Base-by-base conservation (phyloP, 1,140 invertebrate genomes). In the Cydia pomonella region DNA sequence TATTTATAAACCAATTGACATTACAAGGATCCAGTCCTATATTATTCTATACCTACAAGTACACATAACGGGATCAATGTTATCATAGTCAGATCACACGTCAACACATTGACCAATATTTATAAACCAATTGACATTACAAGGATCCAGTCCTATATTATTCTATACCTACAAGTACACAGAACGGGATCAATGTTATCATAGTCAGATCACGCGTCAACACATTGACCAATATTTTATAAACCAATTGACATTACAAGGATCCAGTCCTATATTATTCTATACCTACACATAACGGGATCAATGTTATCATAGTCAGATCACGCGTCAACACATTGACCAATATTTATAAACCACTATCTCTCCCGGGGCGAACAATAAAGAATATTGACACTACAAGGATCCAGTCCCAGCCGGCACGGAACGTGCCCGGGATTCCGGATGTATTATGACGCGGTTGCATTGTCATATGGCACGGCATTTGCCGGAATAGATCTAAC, bases 1-100 rank as follows among this genome's bases (percentile, higher is more conserved):
- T 66, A 66, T 53, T 29, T 29, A 66, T 66, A 66, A 66, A 66
- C 63, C 27, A 66, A 66, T 66, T 66, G 63, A 66, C 63, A 66
- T 13, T 29, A 66, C 63, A 29, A 16, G 63, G 63, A 25, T 29
- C 25, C 63, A 29, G 63, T 66, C 27, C 21, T n/a, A n/a, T n/a
- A n/a, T n/a, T n/a, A n/a, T n/a, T n/a, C n/a, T n/a, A n/a, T n/a
- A n/a, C n/a, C n/a, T n/a, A n/a, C n/a, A n/a, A n/a, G n/a, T n/a
- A n/a, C n/a, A n/a, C n/a, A n/a, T n/a, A n/a, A n/a, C n/a, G n/a
- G n/a, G n/a, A n/a, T n/a, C n/a, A n/a, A n/a, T n/a, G n/a, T n/a
- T n/a, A n/a, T n/a, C n/a, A n/a, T n/a, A n/a, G n/a, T n/a, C n/a
- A n/a, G n/a, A n/a, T n/a, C n/a, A n/a, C n/a, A n/a, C n/a, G n/a